Evolutionary conservation across 1,140 invertebrate genomes (phyloP).

Genomic region (Mya arenaria): DNA sequence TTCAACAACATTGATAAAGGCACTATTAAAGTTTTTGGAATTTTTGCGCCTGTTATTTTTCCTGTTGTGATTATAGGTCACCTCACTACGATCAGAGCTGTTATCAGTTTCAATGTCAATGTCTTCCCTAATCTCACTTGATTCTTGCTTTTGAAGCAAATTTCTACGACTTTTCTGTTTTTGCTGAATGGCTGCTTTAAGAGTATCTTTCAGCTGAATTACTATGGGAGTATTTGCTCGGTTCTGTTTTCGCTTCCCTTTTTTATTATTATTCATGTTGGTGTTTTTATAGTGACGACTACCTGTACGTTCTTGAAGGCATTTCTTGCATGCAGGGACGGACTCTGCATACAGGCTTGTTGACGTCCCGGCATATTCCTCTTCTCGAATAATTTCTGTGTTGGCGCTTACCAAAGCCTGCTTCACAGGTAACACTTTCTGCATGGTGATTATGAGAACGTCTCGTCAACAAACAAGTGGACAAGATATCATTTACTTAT

Average conservation of each 20-base stretch:
- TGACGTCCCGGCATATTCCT: constrained; percentile 60
- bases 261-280: too few relatives aligned
- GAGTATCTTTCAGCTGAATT: constrained; percentile 75
- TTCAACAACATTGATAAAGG: constrained; percentile 77
- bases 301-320: constrained; percentile 70
- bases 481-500: too few relatives aligned
- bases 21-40: constrained; percentile 75
- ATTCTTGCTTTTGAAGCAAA: constrained; percentile 34
- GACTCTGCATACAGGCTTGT: constrained; percentile 67
- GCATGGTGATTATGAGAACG: too few relatives aligned
- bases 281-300: constrained; percentile 54
- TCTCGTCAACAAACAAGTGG: too few relatives aligned
- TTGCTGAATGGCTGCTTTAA: constrained; percentile 69
- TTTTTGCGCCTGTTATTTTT: constrained; percentile 60
- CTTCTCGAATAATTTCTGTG: constrained; percentile 72
- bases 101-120: constrained; percentile 47
- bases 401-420: constrained; percentile 71
- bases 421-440: constrained; percentile 60
- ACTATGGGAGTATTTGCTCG: constrained; percentile 77
- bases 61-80: not conserved
- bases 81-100: constrained; percentile 48
- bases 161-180: constrained; percentile 67
- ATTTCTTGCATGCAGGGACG: constrained; percentile 74
- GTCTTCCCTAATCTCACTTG: constrained; percentile 28
- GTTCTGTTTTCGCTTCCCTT: constrained; percentile 66